Evolutionary conservation across 1,140 invertebrate species (phyloP), one percentile per base, ranked within the genome.

Genomic region (Leptopilina clavipes): DNA sequence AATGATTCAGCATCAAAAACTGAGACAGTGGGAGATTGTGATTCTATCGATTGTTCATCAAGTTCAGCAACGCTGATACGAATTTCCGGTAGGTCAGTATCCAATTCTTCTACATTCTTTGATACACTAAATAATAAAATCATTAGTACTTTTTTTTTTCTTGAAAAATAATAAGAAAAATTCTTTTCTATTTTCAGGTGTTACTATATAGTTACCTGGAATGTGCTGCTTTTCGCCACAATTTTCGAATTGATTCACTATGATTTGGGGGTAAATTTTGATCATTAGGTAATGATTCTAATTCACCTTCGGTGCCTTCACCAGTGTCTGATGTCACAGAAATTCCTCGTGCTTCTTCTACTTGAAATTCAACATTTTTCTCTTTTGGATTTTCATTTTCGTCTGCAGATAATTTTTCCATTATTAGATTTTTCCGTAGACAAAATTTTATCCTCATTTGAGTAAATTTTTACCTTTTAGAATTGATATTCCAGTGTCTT

Each of bases 11-110:
- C 3, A 14, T 31, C 22, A 8, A 65, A 25, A 65, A 31, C 14
- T 31, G 59, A 65, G 6, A 14, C 59, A 14, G 52, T 9, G 11
- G 22, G 59, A 25, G 59, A 65, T 65, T 65, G 56, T 52, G 71
- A 74, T n/a, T n/a, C n/a, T n/a, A n/a, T n/a, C 59, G 70, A 17
- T 11, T 31, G 14, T 31, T 75, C 72, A 10, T 74, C 59, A 9
- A 45, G 11, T 22, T 14, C 81, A 2, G 74, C 77, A 11, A 82
- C 59, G 54, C 86, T 87, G 71, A 85, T 83, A 8, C 81, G 80
- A 56, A 87, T 87, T 71, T 86, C 82, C 14, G 86, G 83, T 70
- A 83, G 83, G 12, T 82, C 70, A 19, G 59, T 77, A 18, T 84
- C 82, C 17, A 77, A 81, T 54, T 80, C 74, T 3, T 56, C 73